phyloP scores from a whole-genome alignment of 1,140 invertebrate genomes.

The Calliphora vicina region DNA sequence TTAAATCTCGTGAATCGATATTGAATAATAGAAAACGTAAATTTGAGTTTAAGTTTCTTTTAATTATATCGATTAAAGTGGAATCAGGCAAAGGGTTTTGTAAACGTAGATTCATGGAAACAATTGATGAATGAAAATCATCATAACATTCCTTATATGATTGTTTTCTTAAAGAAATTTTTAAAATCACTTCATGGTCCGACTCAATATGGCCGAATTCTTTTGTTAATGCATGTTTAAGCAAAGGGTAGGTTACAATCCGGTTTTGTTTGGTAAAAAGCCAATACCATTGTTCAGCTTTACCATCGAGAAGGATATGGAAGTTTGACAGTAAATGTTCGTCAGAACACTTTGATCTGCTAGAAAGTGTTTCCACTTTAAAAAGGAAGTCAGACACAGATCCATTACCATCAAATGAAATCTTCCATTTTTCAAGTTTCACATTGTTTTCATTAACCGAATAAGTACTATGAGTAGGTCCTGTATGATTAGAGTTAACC shows the following conservation, averaged over 20 bases:
- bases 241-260: not conserved
- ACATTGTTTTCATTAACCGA: too few species aligned
- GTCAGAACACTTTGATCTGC: not conserved
- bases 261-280: not conserved
- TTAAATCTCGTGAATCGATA: too few species aligned
- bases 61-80: not conserved
- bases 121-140: not conserved
- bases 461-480: too few species aligned
- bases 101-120: not conserved
- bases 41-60: not conserved
- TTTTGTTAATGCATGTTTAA: too few species aligned
- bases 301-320: not conserved
- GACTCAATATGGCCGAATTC: not conserved
- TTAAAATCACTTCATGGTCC: not conserved
- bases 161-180: not conserved
- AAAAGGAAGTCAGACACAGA: too few species aligned
- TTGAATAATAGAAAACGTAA: too few species aligned
- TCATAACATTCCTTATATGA: not conserved
- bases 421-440: not conserved
- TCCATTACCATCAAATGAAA: too few species aligned
- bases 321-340: not conserved
- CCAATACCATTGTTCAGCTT: conserved; percentile 13
- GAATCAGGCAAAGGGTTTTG: not conserved
- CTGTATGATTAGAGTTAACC: too few species aligned
- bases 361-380: too few species aligned